Evolutionary conservation across 2,113 vertebrate species (phyloP).

Genomic region (Andinoacara biseriatus): DNA sequence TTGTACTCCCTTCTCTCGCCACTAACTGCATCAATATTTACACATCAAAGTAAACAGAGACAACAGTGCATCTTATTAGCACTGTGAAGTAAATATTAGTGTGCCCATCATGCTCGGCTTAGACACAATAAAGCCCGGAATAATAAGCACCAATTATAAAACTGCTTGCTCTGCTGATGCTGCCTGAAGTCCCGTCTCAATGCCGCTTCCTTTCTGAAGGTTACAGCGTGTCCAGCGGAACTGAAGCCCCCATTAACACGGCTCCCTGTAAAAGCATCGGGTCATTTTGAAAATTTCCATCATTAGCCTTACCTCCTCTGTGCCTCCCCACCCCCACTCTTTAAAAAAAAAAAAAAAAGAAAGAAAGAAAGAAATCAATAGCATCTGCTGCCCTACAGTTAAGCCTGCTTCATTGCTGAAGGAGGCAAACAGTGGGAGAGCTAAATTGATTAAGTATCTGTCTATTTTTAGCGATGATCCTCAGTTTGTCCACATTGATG

Average conservation of each 20-base stretch:
- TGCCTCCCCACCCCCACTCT: conserved; percentile 44
- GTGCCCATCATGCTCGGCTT: conserved; percentile 31
- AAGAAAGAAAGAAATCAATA: conserved; percentile 71
- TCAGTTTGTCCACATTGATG: conserved; percentile 50
- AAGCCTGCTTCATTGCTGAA: conserved; percentile 58
- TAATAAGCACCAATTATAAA: conserved; percentile 57
- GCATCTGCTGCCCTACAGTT: conserved; percentile 62
- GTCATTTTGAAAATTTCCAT: conserved; percentile 70
- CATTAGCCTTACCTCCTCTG: conserved; percentile 56
- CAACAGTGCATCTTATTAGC: conserved; percentile 52
- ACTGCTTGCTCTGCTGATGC: conserved; percentile 24
- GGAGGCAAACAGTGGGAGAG: conserved; percentile 69
- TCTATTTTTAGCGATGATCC: conserved; percentile 73
- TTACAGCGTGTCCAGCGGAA: conserved; percentile 48
- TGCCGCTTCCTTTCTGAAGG: conserved; percentile 54
- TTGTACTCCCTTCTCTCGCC: conserved; percentile 26
- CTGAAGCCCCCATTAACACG: conserved; percentile 58
- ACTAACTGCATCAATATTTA: conserved; percentile 53
- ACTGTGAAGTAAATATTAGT: conserved; percentile 50
- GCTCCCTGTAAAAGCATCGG: conserved; percentile 64
- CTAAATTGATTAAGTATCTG: conserved; percentile 79
- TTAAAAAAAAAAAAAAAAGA: conserved; percentile 36
- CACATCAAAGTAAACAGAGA: conserved; percentile 41
- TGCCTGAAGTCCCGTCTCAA: conserved; percentile 35
- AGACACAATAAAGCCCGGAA: conserved; percentile 46